Evolutionary conservation across 2,113 vertebrate species (phyloP), one percentile per base, ranked within the genome.

Genomic region (Chaetodon auriga): DNA sequence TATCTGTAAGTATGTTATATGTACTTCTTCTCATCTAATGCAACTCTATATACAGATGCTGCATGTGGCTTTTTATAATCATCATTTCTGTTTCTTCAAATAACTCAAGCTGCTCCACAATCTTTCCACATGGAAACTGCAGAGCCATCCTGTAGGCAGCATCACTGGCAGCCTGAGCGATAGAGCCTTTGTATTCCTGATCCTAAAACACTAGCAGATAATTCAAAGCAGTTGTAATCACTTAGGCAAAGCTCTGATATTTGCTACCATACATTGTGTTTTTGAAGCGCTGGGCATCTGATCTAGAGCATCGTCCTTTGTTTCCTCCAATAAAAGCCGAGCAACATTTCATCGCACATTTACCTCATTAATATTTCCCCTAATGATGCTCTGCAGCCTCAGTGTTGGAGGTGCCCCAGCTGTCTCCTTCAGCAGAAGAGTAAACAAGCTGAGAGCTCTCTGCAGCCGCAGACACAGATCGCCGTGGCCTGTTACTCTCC

Each of bases 401-500:
- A 1, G 87, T 43, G 71, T 68, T 87, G 80, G 71, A 88, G 78
- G 78, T 53, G 77, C 57, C 84, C 80, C 92, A 87, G 90, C 92
- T 91, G 90, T 83, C 90, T 90, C 79, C 90, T 88, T 85, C 76
- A 92, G 66, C 2, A 35, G 79, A 60, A 70, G 86, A 79, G 83
- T 84, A 85, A 90, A 89, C 82, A 90, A 81, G 76, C 86, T 85
- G 89, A 88, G 89, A 87, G 87, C 86, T 85, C 84, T 82, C 63
- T 70, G 74, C 83, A 64, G 80, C 80, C 45, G 7, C 78, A 86
- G 68, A 85, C 80, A 66, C 80, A 66, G 87, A 83, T 81, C 83
- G 46, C 78, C 10, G 58, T 75, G 79, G 85, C 83, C 86, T 77
- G 82, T 75, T 80, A 66, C 87, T 87, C 80, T 84, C 86, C 68